A percentile compares a stretch with the other conserved stretches of the same genome.
Evolutionary conservation across 2,797 vertebrate species (phyloP).

Genomic region (Melanotaenia boesemani): DNA sequence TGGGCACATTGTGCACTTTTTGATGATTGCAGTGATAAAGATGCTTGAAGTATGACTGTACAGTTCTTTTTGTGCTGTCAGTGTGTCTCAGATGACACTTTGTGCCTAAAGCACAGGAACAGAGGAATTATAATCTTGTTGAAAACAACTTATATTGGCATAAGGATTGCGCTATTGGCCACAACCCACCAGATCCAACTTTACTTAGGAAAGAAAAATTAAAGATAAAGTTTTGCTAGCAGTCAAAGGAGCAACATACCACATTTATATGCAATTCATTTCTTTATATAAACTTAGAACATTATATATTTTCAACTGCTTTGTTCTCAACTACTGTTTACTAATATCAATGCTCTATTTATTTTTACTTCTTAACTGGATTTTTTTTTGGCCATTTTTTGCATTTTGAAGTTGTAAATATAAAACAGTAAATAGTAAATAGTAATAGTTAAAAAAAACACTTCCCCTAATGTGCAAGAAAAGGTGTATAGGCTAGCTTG

Average conservation of each 20-base stretch:
- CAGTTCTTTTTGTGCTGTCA: slow-evolving; percentile 46
- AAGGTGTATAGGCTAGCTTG: not conserved
- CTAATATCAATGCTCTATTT: too few relatives aligned
- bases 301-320: too few relatives aligned
- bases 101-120: slow-evolving; percentile 54
- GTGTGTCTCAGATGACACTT: slow-evolving; percentile 57
- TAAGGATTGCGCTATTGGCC: slow-evolving; percentile 37
- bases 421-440: not conserved
- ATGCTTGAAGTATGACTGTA: slow-evolving; percentile 65
- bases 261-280: not conserved
- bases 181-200: slow-evolving; percentile 26
- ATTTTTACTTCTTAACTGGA: not conserved
- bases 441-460: not conserved
- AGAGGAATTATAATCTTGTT: slow-evolving; percentile 58
- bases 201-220: slow-evolving; percentile 24
- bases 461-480: too few relatives aligned
- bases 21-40: slow-evolving; percentile 62
- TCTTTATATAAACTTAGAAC: not conserved
- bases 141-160: slow-evolving; percentile 47
- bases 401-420: not conserved
- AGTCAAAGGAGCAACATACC: not conserved
- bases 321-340: not conserved
- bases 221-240: slow-evolving; percentile 2
- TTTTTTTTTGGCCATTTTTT: not conserved
- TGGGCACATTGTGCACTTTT: slow-evolving; percentile 68